Percentiles rank a stretch among this genome's conserved stretches.
Conservation (phyloP, 2,797 vertebrate species). For the Delichon dasypus region DNA sequence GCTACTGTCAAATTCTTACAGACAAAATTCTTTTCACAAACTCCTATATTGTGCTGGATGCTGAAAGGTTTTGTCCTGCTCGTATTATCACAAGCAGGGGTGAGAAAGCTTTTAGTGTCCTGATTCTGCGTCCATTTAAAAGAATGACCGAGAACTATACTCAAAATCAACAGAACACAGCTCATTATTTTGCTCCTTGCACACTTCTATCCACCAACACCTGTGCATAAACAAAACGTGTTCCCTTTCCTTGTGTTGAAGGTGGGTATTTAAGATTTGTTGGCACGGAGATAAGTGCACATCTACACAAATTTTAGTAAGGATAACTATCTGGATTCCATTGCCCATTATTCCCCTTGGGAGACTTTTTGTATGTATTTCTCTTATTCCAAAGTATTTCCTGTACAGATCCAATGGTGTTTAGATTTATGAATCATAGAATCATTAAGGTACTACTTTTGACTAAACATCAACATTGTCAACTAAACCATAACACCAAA, state of each 20-base stretch:
- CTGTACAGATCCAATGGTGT: not conserved
- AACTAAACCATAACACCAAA: not conserved
- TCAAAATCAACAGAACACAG: not conserved
- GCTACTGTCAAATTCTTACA: not conserved
- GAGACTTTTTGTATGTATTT: not conserved
- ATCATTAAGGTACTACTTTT: not conserved
- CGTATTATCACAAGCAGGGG: not conserved
- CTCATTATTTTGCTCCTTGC: not conserved
- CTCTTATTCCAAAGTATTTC: not conserved
- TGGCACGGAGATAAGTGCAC: not conserved
- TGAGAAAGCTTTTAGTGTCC: not conserved
- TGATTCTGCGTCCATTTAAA: not conserved
- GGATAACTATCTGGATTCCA: not conserved
- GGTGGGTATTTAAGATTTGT: not conserved
- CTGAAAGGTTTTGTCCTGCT: not conserved
- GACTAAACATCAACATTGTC: rapidly evolving
- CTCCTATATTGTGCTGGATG: not conserved
- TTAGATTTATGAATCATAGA: not conserved
- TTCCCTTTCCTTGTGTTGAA: not conserved
- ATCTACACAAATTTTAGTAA: not conserved
- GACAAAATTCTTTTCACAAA: not conserved
- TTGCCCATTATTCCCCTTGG: not conserved
- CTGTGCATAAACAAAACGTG: not conserved
- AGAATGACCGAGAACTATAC: not conserved
- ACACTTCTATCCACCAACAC: not conserved